A percentile compares a stretch with the other conserved stretches of the same genome.
Evolutionary conservation across 2,888 invertebrate species (phyloP).

Genomic region (Drosophila anceps): DNA sequence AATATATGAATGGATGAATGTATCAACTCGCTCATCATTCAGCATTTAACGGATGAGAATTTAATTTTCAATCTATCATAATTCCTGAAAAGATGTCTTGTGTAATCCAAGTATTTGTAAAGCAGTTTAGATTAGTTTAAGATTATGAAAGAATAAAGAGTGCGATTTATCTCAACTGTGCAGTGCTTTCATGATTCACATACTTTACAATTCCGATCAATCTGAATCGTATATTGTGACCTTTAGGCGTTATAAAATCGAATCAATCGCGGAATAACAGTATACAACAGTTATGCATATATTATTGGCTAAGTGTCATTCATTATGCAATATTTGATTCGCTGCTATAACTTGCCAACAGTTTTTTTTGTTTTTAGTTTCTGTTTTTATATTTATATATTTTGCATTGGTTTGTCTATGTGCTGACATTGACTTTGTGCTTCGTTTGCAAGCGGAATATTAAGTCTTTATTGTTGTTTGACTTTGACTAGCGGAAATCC

Average conservation of each 20-base stretch:
- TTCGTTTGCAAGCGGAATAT: constrained; percentile 42
- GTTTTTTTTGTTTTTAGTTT: constrained; percentile 23
- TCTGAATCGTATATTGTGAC: background rate
- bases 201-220: background rate
- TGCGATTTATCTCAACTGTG: too few relatives aligned
- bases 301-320: constrained; percentile 29
- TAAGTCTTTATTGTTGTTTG: constrained; percentile 32
- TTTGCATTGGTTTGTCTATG: constrained; percentile 39
- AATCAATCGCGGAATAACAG: constrained; percentile 39
- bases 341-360: constrained; percentile 12
- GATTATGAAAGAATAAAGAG: too few relatives aligned
- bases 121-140: too few relatives aligned
- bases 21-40: too few relatives aligned
- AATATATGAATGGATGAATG: too few relatives aligned
- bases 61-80: too few relatives aligned
- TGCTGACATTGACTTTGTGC: constrained; percentile 64
- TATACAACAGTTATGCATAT: constrained; percentile 64
- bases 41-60: too few relatives aligned
- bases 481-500: constrained; percentile 45
- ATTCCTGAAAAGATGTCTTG: too few relatives aligned
- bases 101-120: too few relatives aligned
- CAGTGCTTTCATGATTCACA: background rate
- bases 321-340: constrained; percentile 55
- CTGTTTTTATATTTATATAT: constrained; percentile 3
- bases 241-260: constrained; percentile 12